A percentile compares a stretch with the other conserved stretches of the same genome.
Conservation (phyloP, 2,888 invertebrate species). For the Aspidiotus rigidus region DNA sequence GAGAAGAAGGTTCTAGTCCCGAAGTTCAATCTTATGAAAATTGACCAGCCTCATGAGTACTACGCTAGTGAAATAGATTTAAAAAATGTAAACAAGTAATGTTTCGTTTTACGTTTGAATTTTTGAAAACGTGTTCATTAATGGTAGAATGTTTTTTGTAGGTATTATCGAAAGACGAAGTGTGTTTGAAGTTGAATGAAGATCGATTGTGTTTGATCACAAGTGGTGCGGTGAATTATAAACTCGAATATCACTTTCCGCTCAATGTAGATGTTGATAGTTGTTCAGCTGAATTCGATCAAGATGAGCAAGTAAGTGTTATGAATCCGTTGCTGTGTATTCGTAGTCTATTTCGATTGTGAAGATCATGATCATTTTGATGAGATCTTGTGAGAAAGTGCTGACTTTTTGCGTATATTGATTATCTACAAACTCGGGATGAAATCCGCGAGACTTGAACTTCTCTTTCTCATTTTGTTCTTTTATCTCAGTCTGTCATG, state of each 20-base stretch:
- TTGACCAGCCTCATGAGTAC: conserved; percentile 14
- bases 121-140: background rate
- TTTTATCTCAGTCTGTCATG: too few species aligned
- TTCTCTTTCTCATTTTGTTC: too few species aligned
- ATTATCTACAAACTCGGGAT: too few species aligned
- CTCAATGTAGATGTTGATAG: conserved; percentile 11
- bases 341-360: too few species aligned
- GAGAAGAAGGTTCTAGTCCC: background rate
- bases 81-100: conserved; percentile 14
- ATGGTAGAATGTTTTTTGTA: background rate
- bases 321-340: too few species aligned
- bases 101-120: background rate
- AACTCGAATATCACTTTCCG: conserved; percentile 21
- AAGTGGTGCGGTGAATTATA: conserved; percentile 11
- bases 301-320: conserved; percentile 7
- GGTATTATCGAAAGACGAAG: conserved; percentile 21
- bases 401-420: too few species aligned
- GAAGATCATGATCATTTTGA: too few species aligned
- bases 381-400: too few species aligned
- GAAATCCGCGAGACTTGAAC: too few species aligned
- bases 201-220: conserved; percentile 17
- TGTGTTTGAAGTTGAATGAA: conserved; percentile 17
- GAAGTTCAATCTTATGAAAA: conserved; percentile 21
- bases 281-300: conserved; percentile 16
- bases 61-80: conserved; percentile 23